Evolutionary conservation across 2,797 vertebrate species (phyloP), one percentile per base, ranked within the genome.

Genomic region (Argya squamiceps): DNA sequence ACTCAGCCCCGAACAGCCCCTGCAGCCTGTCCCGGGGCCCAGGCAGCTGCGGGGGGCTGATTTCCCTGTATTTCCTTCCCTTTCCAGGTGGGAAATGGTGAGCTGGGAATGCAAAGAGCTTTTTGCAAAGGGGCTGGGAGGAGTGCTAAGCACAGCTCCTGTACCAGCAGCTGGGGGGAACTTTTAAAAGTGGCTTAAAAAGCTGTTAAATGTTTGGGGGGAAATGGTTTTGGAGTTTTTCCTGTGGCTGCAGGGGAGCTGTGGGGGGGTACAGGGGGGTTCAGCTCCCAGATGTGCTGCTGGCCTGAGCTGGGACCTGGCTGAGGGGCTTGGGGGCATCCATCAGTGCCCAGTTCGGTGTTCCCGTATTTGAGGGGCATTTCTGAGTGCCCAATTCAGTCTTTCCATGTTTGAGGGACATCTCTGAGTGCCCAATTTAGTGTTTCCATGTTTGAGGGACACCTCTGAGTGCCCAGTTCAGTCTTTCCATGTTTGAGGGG

Each of bases 161-260:
- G 18, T 1, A 0, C 6, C 46, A 14, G 15, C 22, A 4, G 12
- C 26, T 1, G 15, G 5, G 43, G 34, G 1, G 12, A 20, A 2
- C 5, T 53, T 76, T 13, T 12, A 43, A 71, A 71, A 69, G 9
- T 1, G 1, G 14, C 27, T 79, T 34, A 2, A 43, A 60, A 80
- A 29, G 18, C 7, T 3, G 9, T 37, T 3, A 6, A 71, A 47
- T 9, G 12, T 0, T 18, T 1, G 1, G 22, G 19, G 7, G 6
- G 6, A 22, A 52, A 32, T 0, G 15, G 11, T 32, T 26, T n/a
- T 22, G 74, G 41, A 6, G 18, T 10, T 87, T 69, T 73, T 69
- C 43, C 63, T 15, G 63, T 2, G 11, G 3, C 36, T 0, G 2
- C 27, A 2, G 18, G 0, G 64, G 65, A 70, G 37, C 2, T 1